Evolutionary conservation across 2,797 vertebrate genomes (phyloP), one percentile per base, ranked within the genome.

Genomic region (Mallotus villosus): DNA sequence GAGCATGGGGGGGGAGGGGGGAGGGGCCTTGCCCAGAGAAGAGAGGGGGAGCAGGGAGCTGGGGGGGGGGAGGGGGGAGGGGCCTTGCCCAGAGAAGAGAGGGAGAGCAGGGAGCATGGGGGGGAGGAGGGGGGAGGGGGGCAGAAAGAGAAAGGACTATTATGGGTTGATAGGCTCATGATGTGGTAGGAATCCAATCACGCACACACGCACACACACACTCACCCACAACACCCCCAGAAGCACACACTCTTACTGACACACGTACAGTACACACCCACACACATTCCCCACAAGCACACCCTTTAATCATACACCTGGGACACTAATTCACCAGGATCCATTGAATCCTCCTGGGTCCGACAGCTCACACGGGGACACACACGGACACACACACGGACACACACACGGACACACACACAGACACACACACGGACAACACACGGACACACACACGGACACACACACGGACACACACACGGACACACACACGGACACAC

Each of bases 171-270:
- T n/a, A n/a, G 51, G 51, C 16, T 55, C 6, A 55, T n/a, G 16
- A 55, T n/a, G 16, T 55, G 51, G 51, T 55, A 19, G 51, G 17
- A 55, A 55, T 55, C 51, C 51, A 55, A 55, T 55, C 51, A 19
- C 72, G 46, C 61, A 69, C 34, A 68, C 67, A 80, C n/a, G n/a
- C 51, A 74, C 62, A 74, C 70, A 63, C 21, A 63, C 22, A 68
- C 73, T 67, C 41, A 49, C 32, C 14, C 37, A 70, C 68, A n/a
- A 69, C 68, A 70, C 3, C 21, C 68, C 49, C 41, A 9, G 17
- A 32, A 8, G 46, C 21, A 49, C 58, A 41, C 68, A 57, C 25
- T 19, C 65, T 11, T 27, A n/a, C 57, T 12, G 21, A 58, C 29
- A 74, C 67, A 60, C 53, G 24, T n/a, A 67, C 17, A 41, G 53